Base-by-base conservation (phyloP, 1,140 invertebrate species). In the Rhagoletis pomonella region DNA sequence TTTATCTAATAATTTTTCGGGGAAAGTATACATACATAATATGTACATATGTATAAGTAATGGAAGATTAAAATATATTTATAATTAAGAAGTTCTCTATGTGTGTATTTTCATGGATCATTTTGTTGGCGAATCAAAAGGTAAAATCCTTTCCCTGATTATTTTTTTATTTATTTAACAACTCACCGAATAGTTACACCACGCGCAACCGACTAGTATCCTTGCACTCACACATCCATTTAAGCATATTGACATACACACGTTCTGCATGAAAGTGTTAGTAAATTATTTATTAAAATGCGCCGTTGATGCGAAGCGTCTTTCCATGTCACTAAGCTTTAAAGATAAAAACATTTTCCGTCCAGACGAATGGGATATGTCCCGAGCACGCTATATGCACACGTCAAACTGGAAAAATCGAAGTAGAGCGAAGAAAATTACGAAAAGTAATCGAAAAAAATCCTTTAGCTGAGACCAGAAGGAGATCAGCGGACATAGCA, bases 311-410 rank as follows among this genome's bases (percentile, higher is more conserved):
- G 65, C 65, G n/a, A 73, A 67, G 17, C 44, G 67, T 42, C 67
- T 73, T 73, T 73, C 67, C 67, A 73, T 73, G 67, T 73, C 67
- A 73, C 67, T 44, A 73, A 73, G 10, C 42, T 73, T 73, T 17
- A 4, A 0, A 42, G 39, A 73, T 73, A 47, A 47, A 73, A 14
- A 73, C 39, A 73, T 73, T 73, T 44, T 73, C 42, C 4, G 12
- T 73, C 14, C 67, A 73, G 42, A 47, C 67, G 42, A 44, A 73
- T 73, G 67, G 42, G 42, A 73, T 17, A 47, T 73, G 14, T 47
- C 39, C 4, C 10, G 10, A 73, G 44, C 67, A 73, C 67, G 5
- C 67, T 7, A 17, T 44, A 73, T 17, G 39, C 4, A n/a, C 67
- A 44, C 67, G 42, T 73, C 29, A 73, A 44, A 44, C 67, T 17